A percentile compares a stretch with the other conserved stretches of the same genome.
Evolutionary conservation across 2,888 invertebrate genomes (phyloP).

Genomic region (Lasioglossum malachurum): DNA sequence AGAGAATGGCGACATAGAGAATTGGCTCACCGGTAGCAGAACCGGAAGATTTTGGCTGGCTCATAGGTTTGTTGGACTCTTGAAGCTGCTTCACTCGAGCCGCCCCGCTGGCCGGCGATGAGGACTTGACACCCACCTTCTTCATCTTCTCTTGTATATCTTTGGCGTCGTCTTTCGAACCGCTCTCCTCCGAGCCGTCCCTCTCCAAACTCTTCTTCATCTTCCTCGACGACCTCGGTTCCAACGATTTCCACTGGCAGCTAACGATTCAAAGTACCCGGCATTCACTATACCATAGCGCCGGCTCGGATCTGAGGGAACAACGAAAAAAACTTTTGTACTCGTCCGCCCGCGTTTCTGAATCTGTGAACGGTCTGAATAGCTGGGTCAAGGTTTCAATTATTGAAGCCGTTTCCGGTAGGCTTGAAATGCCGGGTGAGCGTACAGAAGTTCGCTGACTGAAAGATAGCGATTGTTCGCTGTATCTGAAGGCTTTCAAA

Average conservation of each 20-base stretch:
- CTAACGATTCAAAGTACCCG: background rate
- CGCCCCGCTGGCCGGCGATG: slow-evolving; percentile 75
- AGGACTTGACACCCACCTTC: slow-evolving; percentile 74
- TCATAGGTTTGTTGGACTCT: slow-evolving; percentile 35
- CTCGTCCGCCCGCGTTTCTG: background rate
- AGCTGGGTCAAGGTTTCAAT: slow-evolving; percentile 18
- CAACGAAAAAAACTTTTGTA: slow-evolving; percentile 16
- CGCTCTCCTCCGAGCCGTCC: slow-evolving; percentile 25
- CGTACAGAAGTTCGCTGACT: background rate
- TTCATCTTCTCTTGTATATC: slow-evolving; percentile 76
- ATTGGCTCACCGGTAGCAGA: slow-evolving; percentile 82
- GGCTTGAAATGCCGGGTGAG: background rate
- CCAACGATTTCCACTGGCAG: slow-evolving; percentile 1
- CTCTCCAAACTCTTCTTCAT: slow-evolving; percentile 41
- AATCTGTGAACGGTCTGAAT: slow-evolving; percentile 6
- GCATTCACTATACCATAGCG: slow-evolving; percentile 14
- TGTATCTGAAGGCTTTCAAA: background rate
- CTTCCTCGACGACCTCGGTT: background rate
- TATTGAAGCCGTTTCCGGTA: background rate
- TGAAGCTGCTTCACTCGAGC: slow-evolving; percentile 74
- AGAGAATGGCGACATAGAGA: background rate
- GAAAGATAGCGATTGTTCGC: background rate
- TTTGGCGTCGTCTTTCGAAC: slow-evolving; percentile 19
- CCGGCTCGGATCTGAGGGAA: slow-evolving; percentile 32
- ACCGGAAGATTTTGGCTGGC: slow-evolving; percentile 65